Evolutionary conservation across 1,140 invertebrate genomes (phyloP).

Genomic region (Scaptomyza montana): DNA sequence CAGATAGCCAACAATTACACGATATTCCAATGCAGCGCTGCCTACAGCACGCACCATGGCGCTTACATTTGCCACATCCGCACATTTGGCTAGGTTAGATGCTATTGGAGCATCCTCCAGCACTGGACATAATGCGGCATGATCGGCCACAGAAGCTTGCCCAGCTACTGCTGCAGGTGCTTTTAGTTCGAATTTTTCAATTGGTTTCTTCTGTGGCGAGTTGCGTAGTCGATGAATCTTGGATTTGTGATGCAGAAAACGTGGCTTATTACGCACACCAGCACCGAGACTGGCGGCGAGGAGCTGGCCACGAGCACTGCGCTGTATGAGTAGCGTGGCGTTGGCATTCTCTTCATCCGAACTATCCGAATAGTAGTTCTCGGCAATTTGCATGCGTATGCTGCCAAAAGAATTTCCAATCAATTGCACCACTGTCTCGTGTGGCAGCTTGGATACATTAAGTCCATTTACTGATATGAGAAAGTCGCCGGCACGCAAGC

Average conservation of each 20-base stretch:
- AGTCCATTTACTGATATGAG: constrained; percentile 95
- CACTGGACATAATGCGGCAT: constrained; percentile 58
- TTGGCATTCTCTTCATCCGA: constrained; percentile 81
- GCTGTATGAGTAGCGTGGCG: constrained; percentile 54
- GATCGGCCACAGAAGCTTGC: constrained; percentile 21
- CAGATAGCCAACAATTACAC: constrained; percentile 95
- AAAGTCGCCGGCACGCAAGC: constrained; percentile 95
- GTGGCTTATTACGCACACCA: constrained; percentile 59
- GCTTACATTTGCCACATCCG: constrained; percentile 83
- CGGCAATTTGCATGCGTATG: constrained; percentile 92
- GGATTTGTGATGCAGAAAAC: constrained; percentile 75
- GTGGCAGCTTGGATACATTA: constrained; percentile 93
- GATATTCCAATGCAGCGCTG: constrained; percentile 89
- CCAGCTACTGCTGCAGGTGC: background rate
- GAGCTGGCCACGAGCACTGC: constrained; percentile 49
- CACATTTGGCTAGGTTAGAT: constrained; percentile 33
- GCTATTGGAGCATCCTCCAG: constrained; percentile 61
- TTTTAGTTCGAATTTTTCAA: constrained; percentile 35
- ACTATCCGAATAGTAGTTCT: constrained; percentile 94
- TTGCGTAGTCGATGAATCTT: constrained; percentile 76
- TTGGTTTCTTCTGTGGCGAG: constrained; percentile 74
- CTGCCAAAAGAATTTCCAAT: constrained; percentile 93
- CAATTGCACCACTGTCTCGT: constrained; percentile 95
- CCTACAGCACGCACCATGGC: constrained; percentile 77
- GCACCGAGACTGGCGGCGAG: constrained; percentile 56